These are phyloP conservation scores for Sesia apiformis DNA, from an alignment of 2,888 invertebrate genomes.

Conservation along the genomic window DNA sequence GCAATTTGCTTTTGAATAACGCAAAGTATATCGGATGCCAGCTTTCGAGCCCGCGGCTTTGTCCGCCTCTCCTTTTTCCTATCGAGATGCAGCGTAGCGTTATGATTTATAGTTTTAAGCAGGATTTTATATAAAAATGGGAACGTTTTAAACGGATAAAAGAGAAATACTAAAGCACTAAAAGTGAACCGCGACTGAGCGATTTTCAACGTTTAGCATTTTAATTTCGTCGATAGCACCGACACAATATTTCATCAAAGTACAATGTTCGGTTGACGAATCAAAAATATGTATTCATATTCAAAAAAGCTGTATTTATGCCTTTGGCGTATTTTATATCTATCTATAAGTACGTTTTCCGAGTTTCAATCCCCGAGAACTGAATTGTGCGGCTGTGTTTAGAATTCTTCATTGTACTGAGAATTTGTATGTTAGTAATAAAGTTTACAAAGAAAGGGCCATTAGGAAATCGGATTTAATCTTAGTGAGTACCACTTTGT, in stretches of 20 bases:
- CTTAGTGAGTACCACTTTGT: neutral
- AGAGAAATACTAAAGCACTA: neutral
- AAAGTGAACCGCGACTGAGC: neutral
- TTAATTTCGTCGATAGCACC: neutral
- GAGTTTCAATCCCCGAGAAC: neutral
- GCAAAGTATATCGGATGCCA: neutral
- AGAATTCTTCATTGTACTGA: neutral
- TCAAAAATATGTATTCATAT: neutral
- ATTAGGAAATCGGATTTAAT: neutral
- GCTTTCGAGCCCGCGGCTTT: neutral
- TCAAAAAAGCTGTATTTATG: neutral
- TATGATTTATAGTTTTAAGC: neutral
- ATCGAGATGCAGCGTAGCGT: neutral
- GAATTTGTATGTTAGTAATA: neutral
- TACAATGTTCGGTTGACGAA: neutral
- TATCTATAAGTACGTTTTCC: neutral
- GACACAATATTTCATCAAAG: neutral
- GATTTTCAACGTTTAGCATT: neutral
- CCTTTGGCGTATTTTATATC: neutral
- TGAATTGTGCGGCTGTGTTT: neutral
- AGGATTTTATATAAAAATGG: neutral
- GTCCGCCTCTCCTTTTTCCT: neutral
- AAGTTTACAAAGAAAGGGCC: neutral
- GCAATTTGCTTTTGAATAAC: neutral
- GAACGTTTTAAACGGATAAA: neutral